phyloP scores from a whole-genome alignment of 1,140 invertebrate species.

The Chlorops oryzae region DNA sequence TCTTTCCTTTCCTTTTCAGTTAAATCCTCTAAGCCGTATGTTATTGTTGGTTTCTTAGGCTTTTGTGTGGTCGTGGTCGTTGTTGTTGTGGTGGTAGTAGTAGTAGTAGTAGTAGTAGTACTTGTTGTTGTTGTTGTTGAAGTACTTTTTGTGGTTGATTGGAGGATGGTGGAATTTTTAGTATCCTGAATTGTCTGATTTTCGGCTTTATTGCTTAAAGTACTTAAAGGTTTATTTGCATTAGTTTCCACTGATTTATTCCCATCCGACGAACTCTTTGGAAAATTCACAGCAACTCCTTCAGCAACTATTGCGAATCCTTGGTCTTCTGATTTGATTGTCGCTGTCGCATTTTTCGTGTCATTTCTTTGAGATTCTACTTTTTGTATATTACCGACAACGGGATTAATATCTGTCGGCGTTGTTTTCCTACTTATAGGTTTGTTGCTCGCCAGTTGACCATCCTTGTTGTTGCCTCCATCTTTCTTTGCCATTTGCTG shows the following conservation, averaged over 20 bases:
- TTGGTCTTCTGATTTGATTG: too few relatives aligned
- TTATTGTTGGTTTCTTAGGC: slow-evolving; percentile 31
- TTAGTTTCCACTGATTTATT: slow-evolving; percentile 10
- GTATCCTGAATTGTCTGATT: too few relatives aligned
- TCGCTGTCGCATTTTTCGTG: too few relatives aligned
- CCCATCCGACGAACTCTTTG: too few relatives aligned
- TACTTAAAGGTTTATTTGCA: not conserved
- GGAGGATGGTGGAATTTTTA: not conserved
- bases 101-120: slow-evolving; percentile 14
- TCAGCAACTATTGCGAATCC: too few relatives aligned
- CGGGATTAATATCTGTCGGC: too few relatives aligned
- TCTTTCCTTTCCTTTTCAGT: slow-evolving; percentile 12
- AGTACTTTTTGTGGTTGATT: slow-evolving; percentile 8
- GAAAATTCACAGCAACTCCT: too few relatives aligned
- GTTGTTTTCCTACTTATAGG: too few relatives aligned
- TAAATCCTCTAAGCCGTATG: slow-evolving; percentile 21
- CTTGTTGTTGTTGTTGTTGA: slow-evolving; percentile 11
- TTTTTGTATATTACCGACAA: too few relatives aligned
- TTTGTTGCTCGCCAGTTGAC: not conserved
- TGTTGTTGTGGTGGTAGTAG: slow-evolving; percentile 22
- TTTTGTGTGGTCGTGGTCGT: slow-evolving; percentile 28
- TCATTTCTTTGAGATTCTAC: too few relatives aligned
- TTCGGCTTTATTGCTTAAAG: too few relatives aligned
- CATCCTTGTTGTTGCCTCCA: not conserved
- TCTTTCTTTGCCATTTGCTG: not conserved